These are phyloP conservation scores for Trogon melanurus DNA, from an alignment of 2,113 vertebrate species.

Conservation along the genomic window DNA sequence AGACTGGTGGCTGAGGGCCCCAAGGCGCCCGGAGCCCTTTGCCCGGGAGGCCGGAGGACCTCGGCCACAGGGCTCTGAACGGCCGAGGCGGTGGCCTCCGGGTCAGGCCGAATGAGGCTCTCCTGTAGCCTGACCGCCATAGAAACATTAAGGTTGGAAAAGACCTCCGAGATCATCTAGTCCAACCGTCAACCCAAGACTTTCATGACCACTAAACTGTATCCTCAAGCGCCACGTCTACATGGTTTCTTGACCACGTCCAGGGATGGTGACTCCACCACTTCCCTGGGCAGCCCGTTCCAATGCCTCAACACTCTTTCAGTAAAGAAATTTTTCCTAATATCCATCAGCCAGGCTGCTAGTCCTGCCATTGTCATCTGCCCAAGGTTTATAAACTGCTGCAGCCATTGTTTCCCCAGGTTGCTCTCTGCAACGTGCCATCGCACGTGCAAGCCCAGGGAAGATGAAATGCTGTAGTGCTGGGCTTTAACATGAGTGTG, in stretches of 20 bases:
- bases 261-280: too few species aligned
- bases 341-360: fast-evolving
- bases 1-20: fast-evolving
- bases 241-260: too few species aligned
- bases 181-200: too few species aligned
- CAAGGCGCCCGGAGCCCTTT: not conserved
- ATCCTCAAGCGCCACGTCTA: too few species aligned
- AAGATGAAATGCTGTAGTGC: not conserved
- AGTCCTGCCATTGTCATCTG: fast-evolving
- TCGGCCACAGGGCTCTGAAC: not conserved
- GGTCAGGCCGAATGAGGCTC: not conserved
- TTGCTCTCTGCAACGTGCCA: fast-evolving
- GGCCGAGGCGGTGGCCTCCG: fast-evolving
- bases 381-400: fast-evolving
- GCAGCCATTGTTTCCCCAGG: fast-evolving
- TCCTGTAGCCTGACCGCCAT: fast-evolving
- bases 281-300: too few species aligned
- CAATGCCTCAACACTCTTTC: too few species aligned
- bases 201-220: too few species aligned
- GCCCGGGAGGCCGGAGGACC: not conserved
- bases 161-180: too few species aligned
- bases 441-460: fast-evolving
- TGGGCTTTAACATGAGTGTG: fast-evolving
- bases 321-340: too few species aligned
- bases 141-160: too few species aligned